Conservation (phyloP, 2,797 vertebrate genomes). For the Limosa lapponica region DNA sequence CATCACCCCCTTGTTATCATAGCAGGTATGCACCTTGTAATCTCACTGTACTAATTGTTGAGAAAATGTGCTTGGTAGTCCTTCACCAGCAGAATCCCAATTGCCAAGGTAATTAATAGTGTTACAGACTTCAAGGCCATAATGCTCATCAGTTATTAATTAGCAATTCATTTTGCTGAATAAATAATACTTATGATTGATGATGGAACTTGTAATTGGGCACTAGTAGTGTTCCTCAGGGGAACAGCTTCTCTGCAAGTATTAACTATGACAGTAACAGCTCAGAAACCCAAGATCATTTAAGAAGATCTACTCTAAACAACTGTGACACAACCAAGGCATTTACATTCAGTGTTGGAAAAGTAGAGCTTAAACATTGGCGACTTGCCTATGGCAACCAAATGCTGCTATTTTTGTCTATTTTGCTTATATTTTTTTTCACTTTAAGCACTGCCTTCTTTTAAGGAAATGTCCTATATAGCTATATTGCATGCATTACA, state of each 20-base stretch:
- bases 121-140: conserved; percentile 95
- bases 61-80: conserved; percentile 85
- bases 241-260: conserved; percentile 87
- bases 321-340: conserved; percentile 68
- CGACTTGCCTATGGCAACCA: background rate
- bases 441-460: background rate
- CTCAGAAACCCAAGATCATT: conserved; percentile 73
- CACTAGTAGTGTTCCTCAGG: conserved; percentile 89
- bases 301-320: conserved; percentile 74
- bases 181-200: conserved; percentile 99
- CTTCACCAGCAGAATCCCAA: conserved; percentile 86
- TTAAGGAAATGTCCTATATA: background rate
- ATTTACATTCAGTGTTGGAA: conserved; percentile 47
- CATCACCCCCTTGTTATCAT: conserved; percentile 72
- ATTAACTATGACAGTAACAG: conserved; percentile 87
- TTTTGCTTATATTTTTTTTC: conserved; percentile 13
- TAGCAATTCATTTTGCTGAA: conserved; percentile 99
- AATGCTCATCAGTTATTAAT: conserved; percentile 99
- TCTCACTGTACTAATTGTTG: conserved; percentile 82
- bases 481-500: background rate
- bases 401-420: conserved; percentile 15
- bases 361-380: background rate
- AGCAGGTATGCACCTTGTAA: conserved; percentile 83
- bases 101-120: conserved; percentile 97
- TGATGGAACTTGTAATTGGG: conserved; percentile 99